Percentiles rank a stretch among this genome's conserved stretches.
phyloP scores from a whole-genome alignment of 2,888 invertebrate species.

The Drosophila subquinaria region DNA sequence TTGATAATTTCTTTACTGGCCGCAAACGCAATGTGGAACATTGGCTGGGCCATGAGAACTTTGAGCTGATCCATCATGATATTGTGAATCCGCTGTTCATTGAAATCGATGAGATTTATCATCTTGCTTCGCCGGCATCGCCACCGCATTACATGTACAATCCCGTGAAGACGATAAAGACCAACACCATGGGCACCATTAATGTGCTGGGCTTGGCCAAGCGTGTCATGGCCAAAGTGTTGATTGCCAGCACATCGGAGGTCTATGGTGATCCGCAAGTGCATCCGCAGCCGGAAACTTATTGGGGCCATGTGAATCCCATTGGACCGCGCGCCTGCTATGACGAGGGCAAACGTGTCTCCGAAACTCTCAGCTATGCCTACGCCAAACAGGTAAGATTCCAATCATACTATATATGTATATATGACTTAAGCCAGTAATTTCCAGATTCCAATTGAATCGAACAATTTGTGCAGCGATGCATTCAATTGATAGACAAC shows the following conservation, averaged over 20 bases:
- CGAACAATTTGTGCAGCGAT: slow-evolving; percentile 44
- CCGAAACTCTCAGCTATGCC: slow-evolving; percentile 97
- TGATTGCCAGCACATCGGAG: slow-evolving; percentile 99
- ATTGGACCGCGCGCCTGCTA: slow-evolving; percentile 99
- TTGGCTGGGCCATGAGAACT: slow-evolving; percentile 99
- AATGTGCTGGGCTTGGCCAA: slow-evolving; percentile 97
- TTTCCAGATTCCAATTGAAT: slow-evolving; percentile 47
- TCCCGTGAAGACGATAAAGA: slow-evolving; percentile 99
- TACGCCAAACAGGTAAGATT: slow-evolving; percentile 93
- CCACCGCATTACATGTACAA: slow-evolving; percentile 99
- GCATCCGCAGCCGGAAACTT: slow-evolving; percentile 98
- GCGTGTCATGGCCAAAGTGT: slow-evolving; percentile 95
- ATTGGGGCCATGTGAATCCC: slow-evolving; percentile 99
- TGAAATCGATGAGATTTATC: slow-evolving; percentile 99
- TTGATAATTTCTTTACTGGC: slow-evolving; percentile 99
- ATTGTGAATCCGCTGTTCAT: slow-evolving; percentile 98
- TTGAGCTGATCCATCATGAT: slow-evolving; percentile 99
- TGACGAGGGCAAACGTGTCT: slow-evolving; percentile 99
- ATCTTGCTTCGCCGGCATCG: slow-evolving; percentile 99
- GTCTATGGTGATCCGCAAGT: slow-evolving; percentile 99
- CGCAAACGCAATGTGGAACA: slow-evolving; percentile 98
- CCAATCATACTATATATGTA: background rate
- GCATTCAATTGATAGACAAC: slow-evolving; percentile 50
- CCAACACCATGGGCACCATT: slow-evolving; percentile 97
- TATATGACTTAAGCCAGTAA: slow-evolving; percentile 23